Conservation (phyloP, 2,113 vertebrate species). For the Planiliza haematocheilus region DNA sequence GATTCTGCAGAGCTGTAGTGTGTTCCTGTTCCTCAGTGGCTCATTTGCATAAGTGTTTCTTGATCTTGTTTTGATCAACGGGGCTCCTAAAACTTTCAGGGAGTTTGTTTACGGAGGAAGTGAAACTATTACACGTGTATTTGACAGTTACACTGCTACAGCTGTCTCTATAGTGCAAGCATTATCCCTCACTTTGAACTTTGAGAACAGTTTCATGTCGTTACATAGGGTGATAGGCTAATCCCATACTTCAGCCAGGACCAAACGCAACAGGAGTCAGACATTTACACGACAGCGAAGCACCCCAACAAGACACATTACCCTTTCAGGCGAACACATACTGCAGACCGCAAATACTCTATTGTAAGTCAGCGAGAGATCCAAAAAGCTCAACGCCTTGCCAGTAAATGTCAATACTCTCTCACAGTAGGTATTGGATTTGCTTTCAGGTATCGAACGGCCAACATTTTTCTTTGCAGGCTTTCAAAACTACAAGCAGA, state of each 20-base stretch:
- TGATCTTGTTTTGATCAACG: neutral
- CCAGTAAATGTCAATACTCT: slow-evolving; percentile 46
- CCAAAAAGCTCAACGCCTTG: slow-evolving; percentile 24
- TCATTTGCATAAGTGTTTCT: slow-evolving; percentile 30
- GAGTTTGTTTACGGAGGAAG: neutral
- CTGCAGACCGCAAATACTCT: slow-evolving; percentile 29
- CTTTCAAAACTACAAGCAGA: slow-evolving; percentile 7
- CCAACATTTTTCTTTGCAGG: slow-evolving; percentile 13
- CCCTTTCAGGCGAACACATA: slow-evolving; percentile 37
- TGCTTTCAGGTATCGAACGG: slow-evolving; percentile 24
- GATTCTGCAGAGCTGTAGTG: slow-evolving; percentile 31
- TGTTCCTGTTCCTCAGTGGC: neutral
- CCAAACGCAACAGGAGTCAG: slow-evolving; percentile 9
- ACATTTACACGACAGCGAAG: slow-evolving; percentile 27
- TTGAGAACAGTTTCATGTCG: neutral
- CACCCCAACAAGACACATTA: slow-evolving; percentile 27
- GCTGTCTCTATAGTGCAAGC: neutral
- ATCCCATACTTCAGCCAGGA: neutral
- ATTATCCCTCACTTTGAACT: slow-evolving; percentile 2
- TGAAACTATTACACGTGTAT: neutral
- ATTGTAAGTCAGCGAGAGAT: slow-evolving; percentile 4
- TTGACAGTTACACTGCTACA: too few species aligned
- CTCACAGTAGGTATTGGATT: slow-evolving; percentile 45
- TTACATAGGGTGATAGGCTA: neutral
- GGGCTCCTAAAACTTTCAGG: neutral